Evolutionary conservation across 2,113 vertebrate species (phyloP), one percentile per base, ranked within the genome.

Genomic region (Festucalex cinctus): DNA sequence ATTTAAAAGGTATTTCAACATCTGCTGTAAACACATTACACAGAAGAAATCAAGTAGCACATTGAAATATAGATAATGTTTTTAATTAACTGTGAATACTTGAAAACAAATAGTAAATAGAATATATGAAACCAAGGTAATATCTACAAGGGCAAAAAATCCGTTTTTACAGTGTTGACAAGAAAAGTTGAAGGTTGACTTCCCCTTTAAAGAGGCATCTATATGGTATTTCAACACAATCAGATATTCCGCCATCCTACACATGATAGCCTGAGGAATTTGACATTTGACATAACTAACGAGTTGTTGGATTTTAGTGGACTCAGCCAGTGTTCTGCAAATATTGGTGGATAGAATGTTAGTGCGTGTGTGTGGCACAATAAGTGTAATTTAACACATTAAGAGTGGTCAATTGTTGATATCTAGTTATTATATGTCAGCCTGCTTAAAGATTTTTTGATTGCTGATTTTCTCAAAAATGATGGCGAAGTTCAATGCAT

Each of bases 391-490:
- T 43, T 26, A 43, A 16, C 9, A 62, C 20, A 43, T 41, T 36
- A 9, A 12, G 37, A 19, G 4, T 43, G 6, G 19, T 26, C 39
- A 62, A 24, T 16, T 2, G n/a, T 61, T 39, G 10, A 5, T 16
- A 62, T 62, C 13, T 9, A 43, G 16, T 51, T 48, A 28, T 20
- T 60, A 59, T 41, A 62, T 60, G 32, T 6, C 36, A 41, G 44
- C 14, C 54, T 20, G 26, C 35, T 19, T 7, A 35, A 43, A 26
- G 37, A 44, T 43, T 43, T 22, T 24, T 14, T 43, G 39, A 35
- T 26, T 32, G 60, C 28, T 39, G 19, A 43, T 28, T 53, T 64
- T 57, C 54, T 12, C 0, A 62, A 51, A 71, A 70, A 46, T 37
- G 9, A 49, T 54, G 51, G 36, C 51, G 56, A 24, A 48, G 41